Evolutionary conservation across 2,888 invertebrate species (phyloP).

Genomic region (Carpatolechia fugitivella): DNA sequence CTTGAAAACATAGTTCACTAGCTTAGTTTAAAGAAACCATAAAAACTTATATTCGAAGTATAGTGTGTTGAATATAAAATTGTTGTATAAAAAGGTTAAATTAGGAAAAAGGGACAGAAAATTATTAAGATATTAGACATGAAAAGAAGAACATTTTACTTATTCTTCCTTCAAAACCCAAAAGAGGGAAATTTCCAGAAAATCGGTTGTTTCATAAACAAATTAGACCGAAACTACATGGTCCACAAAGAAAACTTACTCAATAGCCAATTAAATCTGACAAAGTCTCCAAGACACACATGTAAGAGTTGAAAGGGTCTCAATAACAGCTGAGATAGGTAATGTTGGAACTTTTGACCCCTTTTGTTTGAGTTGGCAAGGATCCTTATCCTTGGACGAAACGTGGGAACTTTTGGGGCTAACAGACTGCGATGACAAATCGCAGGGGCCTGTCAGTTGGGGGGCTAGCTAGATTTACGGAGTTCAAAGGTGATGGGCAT

Average conservation of each 20-base stretch:
- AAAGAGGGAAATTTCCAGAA: no score
- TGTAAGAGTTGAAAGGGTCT: constrained; percentile 4
- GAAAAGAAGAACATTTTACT: no score
- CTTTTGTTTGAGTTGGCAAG: constrained; percentile 13
- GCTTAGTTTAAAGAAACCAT: no score
- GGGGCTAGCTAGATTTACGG: not conserved
- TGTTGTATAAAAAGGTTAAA: no score
- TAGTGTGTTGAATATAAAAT: no score
- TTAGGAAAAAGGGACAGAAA: no score
- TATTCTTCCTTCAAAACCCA: no score
- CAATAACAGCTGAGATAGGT: constrained; percentile 11
- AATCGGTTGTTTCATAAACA: no score
- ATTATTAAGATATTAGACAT: no score
- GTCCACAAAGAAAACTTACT: constrained; percentile 7
- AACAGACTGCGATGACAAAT: constrained; percentile 10
- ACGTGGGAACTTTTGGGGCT: constrained; percentile 2
- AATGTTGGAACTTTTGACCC: constrained; percentile 13
- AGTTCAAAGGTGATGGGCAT: not conserved
- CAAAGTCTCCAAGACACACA: constrained; percentile 9
- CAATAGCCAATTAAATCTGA: constrained; percentile 9
- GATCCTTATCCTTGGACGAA: constrained; percentile 7
- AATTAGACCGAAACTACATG: no score
- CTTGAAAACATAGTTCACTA: no score
- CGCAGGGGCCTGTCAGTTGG: constrained; percentile 1
- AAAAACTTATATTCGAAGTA: no score